Conservation (phyloP, 2,888 invertebrate species). For the Phrixothrix hirtus region DNA sequence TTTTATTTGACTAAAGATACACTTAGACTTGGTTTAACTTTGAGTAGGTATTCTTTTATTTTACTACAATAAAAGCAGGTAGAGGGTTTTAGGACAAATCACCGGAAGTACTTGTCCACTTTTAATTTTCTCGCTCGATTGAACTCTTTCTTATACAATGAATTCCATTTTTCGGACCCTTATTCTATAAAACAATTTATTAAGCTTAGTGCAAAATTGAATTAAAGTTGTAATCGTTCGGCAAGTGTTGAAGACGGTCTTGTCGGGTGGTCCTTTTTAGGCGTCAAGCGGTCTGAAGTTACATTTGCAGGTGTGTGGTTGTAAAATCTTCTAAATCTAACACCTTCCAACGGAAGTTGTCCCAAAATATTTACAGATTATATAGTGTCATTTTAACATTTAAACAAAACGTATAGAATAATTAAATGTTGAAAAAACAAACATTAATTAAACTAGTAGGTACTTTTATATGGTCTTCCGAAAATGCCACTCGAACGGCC, state of each 20-base stretch:
- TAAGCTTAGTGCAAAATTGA: no score
- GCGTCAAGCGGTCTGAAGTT: slow-evolving; percentile 44
- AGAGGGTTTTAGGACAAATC: slow-evolving; percentile 5
- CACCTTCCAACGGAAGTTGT: slow-evolving; percentile 15
- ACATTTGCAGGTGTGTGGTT: slow-evolving; percentile 40
- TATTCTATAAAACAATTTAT: no score
- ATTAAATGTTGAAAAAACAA: no score
- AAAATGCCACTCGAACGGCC: slow-evolving; percentile 14
- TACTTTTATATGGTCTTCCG: neutral
- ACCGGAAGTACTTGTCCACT: slow-evolving; percentile 10
- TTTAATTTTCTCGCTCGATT: neutral
- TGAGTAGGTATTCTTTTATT: no score
- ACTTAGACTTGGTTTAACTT: no score
- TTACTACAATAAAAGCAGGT: slow-evolving; percentile 6
- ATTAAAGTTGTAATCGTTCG: slow-evolving; percentile 27
- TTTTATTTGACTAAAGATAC: no score
- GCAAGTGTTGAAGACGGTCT: neutral
- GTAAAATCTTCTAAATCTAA: slow-evolving; percentile 32
- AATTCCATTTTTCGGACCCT: no score
- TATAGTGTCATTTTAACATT: no score
- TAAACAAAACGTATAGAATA: no score
- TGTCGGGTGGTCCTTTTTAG: slow-evolving; percentile 45
- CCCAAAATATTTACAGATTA: neutral
- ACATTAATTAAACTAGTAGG: neutral
- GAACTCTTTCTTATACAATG: no score